Evolutionary conservation across 2,113 vertebrate species (phyloP).

Genomic region (Apodemus sylvaticus): DNA sequence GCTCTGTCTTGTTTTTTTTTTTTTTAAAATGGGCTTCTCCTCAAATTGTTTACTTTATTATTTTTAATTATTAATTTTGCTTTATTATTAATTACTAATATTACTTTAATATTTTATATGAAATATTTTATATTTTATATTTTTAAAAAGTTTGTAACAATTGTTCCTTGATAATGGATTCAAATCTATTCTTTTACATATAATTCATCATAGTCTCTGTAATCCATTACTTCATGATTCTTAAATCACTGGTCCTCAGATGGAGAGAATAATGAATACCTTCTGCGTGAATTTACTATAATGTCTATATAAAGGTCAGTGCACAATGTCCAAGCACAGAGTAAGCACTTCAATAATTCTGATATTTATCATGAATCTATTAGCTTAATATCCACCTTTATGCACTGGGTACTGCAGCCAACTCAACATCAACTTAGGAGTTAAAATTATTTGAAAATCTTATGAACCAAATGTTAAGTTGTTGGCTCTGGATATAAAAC

Average conservation of each 20-base stretch:
- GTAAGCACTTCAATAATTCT: neutral
- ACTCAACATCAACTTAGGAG: neutral
- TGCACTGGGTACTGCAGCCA: neutral
- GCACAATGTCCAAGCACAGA: neutral
- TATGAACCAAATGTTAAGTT: neutral
- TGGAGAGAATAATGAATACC: neutral
- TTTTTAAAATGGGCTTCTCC: neutral
- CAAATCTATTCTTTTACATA: slow-evolving; percentile 8
- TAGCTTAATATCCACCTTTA: neutral
- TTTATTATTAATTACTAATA: too few relatives aligned
- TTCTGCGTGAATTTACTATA: neutral
- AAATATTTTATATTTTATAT: neutral
- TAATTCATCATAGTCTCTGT: neutral
- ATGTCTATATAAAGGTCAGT: neutral
- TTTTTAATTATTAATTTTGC: too few relatives aligned
- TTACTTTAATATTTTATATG: neutral
- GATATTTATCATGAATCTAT: neutral
- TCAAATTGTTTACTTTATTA: neutral
- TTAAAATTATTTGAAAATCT: neutral
- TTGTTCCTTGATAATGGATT: neutral
- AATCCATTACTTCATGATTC: neutral
- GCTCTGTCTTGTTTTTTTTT: too few relatives aligned
- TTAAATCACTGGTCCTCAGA: neutral
- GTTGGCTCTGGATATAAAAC: neutral
- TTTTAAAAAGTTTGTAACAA: neutral